Percentiles rank a stretch among this genome's conserved stretches.
phyloP scores from a whole-genome alignment of 2,797 vertebrate species.

The Oreochromis mossambicus region DNA sequence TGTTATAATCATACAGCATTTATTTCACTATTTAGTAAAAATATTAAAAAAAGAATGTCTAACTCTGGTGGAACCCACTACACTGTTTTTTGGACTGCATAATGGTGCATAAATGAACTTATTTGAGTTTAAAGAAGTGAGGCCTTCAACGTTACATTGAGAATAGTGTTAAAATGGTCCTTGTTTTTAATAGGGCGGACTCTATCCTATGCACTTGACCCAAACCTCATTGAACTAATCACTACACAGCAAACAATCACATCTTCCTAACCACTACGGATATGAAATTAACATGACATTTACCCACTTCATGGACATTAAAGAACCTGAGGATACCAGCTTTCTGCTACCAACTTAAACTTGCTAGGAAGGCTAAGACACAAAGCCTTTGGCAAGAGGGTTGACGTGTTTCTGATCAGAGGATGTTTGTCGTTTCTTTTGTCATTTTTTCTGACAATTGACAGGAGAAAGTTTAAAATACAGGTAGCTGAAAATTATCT shows the following conservation, averaged over 20 bases:
- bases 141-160: conserved; percentile 19
- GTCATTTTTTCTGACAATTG: conserved; percentile 2
- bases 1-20: not conserved
- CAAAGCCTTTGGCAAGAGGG: conserved; percentile 32
- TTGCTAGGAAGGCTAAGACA: conserved; percentile 42
- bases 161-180: conserved; percentile 15
- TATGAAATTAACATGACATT: conserved; percentile 37
- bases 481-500: conserved; percentile 35
- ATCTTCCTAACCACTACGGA: conserved; percentile 29
- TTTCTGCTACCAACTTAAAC: conserved; percentile 47
- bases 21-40: not conserved
- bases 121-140: conserved; percentile 11
- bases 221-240: conserved; percentile 39
- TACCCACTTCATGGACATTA: conserved; percentile 39
- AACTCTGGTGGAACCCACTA: conserved; percentile 7
- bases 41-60: conserved; percentile 15
- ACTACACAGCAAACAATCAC: conserved; percentile 52
- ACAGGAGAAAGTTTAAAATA: conserved; percentile 43
- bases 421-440: conserved; percentile 3
- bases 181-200: conserved; percentile 8
- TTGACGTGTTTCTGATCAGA: conserved; percentile 13
- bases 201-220: conserved; percentile 30
- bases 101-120: conserved; percentile 25
- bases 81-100: conserved; percentile 28
- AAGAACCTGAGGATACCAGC: conserved; percentile 69